Base-by-base conservation (phyloP, 2,888 invertebrate species). In the Fissipunctia ypsillon region DNA sequence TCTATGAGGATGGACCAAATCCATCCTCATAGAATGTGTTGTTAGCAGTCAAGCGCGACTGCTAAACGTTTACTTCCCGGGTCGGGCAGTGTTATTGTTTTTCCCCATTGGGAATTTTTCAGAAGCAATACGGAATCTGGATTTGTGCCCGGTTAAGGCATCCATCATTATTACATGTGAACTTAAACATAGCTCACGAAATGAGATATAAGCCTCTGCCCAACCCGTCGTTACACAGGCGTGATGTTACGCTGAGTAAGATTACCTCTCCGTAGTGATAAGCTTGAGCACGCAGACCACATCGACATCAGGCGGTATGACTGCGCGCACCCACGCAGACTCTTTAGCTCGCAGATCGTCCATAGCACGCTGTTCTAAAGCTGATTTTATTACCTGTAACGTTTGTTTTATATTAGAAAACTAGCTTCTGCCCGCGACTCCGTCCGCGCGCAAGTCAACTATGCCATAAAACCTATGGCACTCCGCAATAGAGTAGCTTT, bases 261-360 rank as follows among this genome's bases (percentile, higher is more conserved):
- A 19, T 64, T 85, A 95, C 96, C 96, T 95, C 60, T 95, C 95
- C 28, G 93, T 91, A 31, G 94, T 95, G 14, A 96, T 91, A 16
- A 93, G 91, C 84, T 95, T 95, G 67, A 96, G 91, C 4, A 95
- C 86, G 56, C 87, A 88, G 31, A 91, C 89, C 19, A 93, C 91
- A 73, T 94, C 92, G 2, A 94, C 91, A 41, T 93, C 95, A 0
- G 94, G 93, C 19, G 93, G 93, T 57, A 95, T 76, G 4, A 93
- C 93, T 0, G 90, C 89, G 3, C 94, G 93, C 9, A 91, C 91
- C 94, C 94, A 94, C 14, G 93, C 93, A 0, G 93, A 93, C 84
- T 95, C 93, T 22, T 88, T 90, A 22, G 91, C 85, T 28, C 88
- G 83, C 16, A 92, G 52, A 10, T 91, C 91, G 74, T 96, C 95